These are phyloP conservation scores for Acanthopleura granulata DNA, from an alignment of 2,888 invertebrate genomes.

Conservation along the genomic window DNA sequence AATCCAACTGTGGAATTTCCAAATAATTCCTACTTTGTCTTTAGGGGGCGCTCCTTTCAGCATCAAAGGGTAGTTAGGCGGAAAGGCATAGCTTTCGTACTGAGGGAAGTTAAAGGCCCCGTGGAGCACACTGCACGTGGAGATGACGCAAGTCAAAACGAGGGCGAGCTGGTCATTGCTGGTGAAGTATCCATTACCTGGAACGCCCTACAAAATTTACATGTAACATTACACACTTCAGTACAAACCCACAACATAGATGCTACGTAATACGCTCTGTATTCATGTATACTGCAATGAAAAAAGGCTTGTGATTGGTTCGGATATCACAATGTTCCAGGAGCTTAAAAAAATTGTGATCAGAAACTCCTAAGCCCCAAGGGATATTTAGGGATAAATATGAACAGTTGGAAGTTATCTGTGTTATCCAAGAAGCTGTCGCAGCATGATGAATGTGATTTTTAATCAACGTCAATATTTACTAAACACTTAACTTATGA, in stretches of 20 bases:
- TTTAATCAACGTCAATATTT: no score
- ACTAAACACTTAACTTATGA: no score
- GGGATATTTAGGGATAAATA: no score
- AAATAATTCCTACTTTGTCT: conserved; percentile 41
- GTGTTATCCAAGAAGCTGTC: no score
- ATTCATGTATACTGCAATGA: not conserved
- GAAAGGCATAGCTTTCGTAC: conserved; percentile 64
- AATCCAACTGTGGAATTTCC: not conserved
- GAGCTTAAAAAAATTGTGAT: no score
- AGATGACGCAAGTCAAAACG: conserved; percentile 51
- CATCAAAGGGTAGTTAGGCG: conserved; percentile 60
- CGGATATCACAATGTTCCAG: no score
- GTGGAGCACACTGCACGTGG: conserved; percentile 58
- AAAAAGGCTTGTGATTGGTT: no score
- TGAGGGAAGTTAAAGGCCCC: conserved; percentile 62
- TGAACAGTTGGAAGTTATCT: no score
- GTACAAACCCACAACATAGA: no score
- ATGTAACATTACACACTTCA: not conserved
- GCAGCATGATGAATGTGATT: no score
- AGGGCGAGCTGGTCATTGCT: conserved; percentile 41
- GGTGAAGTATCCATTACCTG: conserved; percentile 46
- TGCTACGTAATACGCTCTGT: no score
- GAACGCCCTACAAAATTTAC: conserved; percentile 49
- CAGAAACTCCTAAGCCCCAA: no score
- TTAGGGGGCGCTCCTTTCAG: conserved; percentile 51